These are phyloP conservation scores for Podotricha telesiphe DNA, from an alignment of 2,888 invertebrate species.

Conservation along the genomic window DNA sequence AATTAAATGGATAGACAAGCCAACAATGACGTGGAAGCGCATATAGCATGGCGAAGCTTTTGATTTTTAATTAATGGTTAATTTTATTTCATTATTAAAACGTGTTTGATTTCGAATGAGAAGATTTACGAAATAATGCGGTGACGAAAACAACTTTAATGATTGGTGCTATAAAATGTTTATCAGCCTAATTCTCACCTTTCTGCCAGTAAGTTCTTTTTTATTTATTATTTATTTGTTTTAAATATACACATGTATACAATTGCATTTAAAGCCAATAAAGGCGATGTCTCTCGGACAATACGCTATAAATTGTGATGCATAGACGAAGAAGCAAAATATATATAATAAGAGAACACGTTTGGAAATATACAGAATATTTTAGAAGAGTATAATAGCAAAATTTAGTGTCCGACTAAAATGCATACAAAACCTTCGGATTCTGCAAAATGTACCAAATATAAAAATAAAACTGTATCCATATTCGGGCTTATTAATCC, in stretches of 20 bases:
- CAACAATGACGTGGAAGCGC: constrained; percentile 47
- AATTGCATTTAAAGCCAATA: too few species aligned
- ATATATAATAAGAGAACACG: too few species aligned
- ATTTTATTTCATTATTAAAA: constrained; percentile 42
- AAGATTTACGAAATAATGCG: constrained; percentile 36
- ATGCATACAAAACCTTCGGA: too few species aligned
- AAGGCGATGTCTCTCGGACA: too few species aligned
- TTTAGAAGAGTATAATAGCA: too few species aligned
- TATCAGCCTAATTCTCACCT: constrained; percentile 39
- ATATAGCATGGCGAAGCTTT: constrained; percentile 50
- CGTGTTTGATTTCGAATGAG: constrained; percentile 39
- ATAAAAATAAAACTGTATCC: too few species aligned
- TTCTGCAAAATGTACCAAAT: too few species aligned
- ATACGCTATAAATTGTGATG: too few species aligned
- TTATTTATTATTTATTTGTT: background rate
- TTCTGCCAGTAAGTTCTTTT: constrained; percentile 33
- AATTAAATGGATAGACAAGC: constrained; percentile 58
- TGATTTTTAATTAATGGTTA: constrained; percentile 45
- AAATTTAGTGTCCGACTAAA: too few species aligned
- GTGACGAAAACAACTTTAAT: constrained; percentile 37
- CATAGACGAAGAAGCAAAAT: too few species aligned
- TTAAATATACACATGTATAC: background rate
- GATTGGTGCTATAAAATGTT: constrained; percentile 40
- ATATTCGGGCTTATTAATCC: too few species aligned
- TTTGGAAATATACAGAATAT: too few species aligned